Evolutionary conservation across 2,888 invertebrate species (phyloP), one percentile per base, ranked within the genome.

Genomic region (Timema cristinae): DNA sequence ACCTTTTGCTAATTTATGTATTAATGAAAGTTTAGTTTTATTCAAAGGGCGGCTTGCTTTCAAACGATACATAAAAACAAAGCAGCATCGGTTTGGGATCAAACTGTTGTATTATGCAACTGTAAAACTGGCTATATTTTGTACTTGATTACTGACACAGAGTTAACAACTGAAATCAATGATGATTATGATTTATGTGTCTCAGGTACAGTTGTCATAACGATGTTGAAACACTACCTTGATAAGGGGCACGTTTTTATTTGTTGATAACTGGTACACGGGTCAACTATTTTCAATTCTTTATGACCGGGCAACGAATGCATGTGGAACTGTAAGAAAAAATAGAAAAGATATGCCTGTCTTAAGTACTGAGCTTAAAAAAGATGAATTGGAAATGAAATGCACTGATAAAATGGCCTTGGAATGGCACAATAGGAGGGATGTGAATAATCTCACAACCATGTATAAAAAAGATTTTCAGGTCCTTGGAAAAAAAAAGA

Each of bases 11-110:
- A 63, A 59, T 10, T 47, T 16, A 63, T 47, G 63, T 8, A 8
- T 16, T 63, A 16, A 63, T 63, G 63, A 63, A 13, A 63, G 63
- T 48, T 48, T 61, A 9, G 63, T 63, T 32, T 63, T 63, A 32
- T 63, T 63, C 63, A 63, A 15, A 2, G 16, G 63, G 47, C 63
- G 16, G 47, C 48, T 15, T 32, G 32, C 63, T 10, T 63, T 63
- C 63, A 63, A 63, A 48, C 63, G 16, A n/a, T 63, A 63, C 13
- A 63, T 63, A 63, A 63, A 16, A 63, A 63, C 63, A 63, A 63
- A 63, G 48, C 15, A 13, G 10, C 63, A 63, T 16, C 13, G 63
- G 32, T 63, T 63, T 63, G 16, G 63, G 32, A 63, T 63, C 7
- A 63, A n/a, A 63, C 48, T 16, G 32, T 63, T 63, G 63, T 63